These are phyloP conservation scores for Echeneis naucrates DNA, from an alignment of 2,797 vertebrate species.

Conservation along the genomic window DNA sequence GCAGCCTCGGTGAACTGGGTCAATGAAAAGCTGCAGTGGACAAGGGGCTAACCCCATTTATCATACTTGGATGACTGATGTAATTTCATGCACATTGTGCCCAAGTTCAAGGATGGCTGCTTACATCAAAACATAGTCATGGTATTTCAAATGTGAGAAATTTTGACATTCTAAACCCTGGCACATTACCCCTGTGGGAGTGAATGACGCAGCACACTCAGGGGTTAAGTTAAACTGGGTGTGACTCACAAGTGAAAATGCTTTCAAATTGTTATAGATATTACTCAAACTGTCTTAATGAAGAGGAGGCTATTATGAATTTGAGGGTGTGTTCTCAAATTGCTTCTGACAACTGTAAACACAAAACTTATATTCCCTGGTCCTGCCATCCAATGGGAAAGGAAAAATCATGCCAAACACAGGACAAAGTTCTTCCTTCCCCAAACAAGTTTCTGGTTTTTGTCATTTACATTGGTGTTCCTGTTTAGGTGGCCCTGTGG, in stretches of 20 bases:
- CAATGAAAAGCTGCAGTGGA: background rate
- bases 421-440: constrained; percentile 21
- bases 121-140: background rate
- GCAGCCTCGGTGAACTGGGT: background rate
- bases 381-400: constrained; percentile 39
- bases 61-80: background rate
- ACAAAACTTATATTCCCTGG: constrained; percentile 27
- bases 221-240: constrained; percentile 3
- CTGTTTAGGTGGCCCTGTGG: constrained; percentile 59
- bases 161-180: background rate
- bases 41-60: too few species aligned
- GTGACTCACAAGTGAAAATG: constrained; percentile 22
- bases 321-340: constrained; percentile 23
- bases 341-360: constrained; percentile 49
- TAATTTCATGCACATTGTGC: background rate
- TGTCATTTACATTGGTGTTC: constrained; percentile 52
- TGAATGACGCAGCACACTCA: background rate
- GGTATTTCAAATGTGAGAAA: background rate
- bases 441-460: constrained; percentile 31
- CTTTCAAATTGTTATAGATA: constrained; percentile 35
- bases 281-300: constrained; percentile 9
- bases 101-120: background rate
- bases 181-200: background rate
- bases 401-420: constrained; percentile 23
- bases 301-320: constrained; percentile 48